phyloP scores from a whole-genome alignment of 2,113 vertebrate genomes.

The Ellobius talpinus region DNA sequence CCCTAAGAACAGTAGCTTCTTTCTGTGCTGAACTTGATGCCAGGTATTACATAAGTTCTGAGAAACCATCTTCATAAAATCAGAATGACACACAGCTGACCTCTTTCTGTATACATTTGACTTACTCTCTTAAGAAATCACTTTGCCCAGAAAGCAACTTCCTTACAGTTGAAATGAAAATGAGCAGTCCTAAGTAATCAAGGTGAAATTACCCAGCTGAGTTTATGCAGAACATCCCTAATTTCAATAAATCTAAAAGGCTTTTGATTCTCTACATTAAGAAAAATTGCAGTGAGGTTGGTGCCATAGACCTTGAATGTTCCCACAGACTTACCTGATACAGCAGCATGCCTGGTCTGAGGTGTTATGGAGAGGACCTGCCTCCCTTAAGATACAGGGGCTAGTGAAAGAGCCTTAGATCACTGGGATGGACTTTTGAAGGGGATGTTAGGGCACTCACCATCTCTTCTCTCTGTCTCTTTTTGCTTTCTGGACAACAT shows the following conservation, averaged over 20 bases:
- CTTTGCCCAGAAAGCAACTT: background rate
- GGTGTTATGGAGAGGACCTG: background rate
- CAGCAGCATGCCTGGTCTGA: background rate
- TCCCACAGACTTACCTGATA: background rate
- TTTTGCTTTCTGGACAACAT: background rate
- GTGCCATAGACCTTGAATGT: background rate
- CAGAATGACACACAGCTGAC: background rate
- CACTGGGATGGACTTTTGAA: too few relatives aligned
- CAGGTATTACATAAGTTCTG: background rate
- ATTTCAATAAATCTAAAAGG: conserved; percentile 27
- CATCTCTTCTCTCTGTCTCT: background rate
- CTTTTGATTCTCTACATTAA: background rate
- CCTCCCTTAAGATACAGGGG: background rate
- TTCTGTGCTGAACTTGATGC: conserved; percentile 11
- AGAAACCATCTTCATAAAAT: conserved; percentile 46
- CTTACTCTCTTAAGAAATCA: conserved; percentile 20
- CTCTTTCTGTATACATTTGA: background rate
- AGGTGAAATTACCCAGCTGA: background rate
- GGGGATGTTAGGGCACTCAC: too few relatives aligned
- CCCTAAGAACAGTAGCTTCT: conserved; percentile 3
- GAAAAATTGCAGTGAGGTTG: background rate
- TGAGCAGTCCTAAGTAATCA: background rate
- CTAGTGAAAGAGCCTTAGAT: too few relatives aligned
- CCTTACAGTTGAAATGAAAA: background rate
- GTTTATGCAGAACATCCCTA: conserved; percentile 35